Conservation (phyloP, 2,113 vertebrate species). For the Stegostoma tigrinum region DNA sequence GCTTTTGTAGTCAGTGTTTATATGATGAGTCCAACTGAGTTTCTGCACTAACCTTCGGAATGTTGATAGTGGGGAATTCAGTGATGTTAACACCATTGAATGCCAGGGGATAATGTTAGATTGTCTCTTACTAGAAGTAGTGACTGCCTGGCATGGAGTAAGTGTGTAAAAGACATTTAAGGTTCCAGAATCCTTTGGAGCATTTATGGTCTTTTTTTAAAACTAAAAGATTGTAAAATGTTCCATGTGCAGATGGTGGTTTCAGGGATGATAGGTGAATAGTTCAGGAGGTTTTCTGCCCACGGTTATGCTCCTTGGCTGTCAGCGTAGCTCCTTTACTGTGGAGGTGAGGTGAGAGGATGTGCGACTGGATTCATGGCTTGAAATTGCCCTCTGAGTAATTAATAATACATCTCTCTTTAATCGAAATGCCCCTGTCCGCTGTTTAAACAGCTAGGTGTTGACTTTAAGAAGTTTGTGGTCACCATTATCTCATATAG, state of each 20-base stretch:
- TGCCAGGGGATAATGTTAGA: too few species aligned
- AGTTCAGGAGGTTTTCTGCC: not conserved
- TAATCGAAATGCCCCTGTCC: not conserved
- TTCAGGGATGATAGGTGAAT: too few species aligned
- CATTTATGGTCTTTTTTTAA: not conserved
- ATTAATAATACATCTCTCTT: not conserved
- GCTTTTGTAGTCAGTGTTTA: too few species aligned
- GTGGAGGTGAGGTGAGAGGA: not conserved
- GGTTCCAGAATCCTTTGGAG: not conserved
- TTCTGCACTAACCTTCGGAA: too few species aligned
- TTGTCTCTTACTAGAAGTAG: too few species aligned
- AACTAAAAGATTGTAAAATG: not conserved
- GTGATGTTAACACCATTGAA: too few species aligned
- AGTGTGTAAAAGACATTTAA: not conserved
- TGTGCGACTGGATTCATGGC: not conserved
- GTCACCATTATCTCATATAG: too few species aligned
- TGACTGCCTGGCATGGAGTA: too few species aligned
- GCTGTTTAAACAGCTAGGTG: not conserved
- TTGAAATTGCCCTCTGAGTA: not conserved
- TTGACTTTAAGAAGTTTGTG: too few species aligned
- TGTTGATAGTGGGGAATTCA: too few species aligned
- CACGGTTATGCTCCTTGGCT: not conserved
- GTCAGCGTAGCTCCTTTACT: too few species aligned
- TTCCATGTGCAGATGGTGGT: not conserved
- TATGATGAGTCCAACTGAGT: too few species aligned